These are phyloP conservation scores for Metacarcinus magister DNA, from an alignment of 2,888 invertebrate genomes.

Conservation along the genomic window DNA sequence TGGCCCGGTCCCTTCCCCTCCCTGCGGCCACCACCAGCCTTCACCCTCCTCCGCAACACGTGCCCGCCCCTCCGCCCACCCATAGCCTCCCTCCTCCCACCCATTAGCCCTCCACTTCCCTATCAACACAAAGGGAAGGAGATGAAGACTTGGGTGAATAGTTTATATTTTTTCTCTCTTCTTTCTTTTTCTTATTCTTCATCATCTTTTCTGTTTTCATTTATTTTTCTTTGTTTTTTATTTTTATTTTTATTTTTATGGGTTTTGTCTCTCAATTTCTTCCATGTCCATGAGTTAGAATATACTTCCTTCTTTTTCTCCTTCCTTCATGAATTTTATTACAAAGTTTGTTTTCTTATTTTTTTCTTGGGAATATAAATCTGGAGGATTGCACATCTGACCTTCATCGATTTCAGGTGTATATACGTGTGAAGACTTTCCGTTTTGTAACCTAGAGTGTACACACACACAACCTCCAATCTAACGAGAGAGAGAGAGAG, in stretches of 20 bases:
- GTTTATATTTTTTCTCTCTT: background rate
- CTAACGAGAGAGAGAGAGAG: background rate
- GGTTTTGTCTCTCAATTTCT: too few relatives aligned
- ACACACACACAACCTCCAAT: background rate
- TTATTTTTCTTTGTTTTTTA: background rate
- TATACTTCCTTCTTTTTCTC: background rate
- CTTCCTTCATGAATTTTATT: background rate
- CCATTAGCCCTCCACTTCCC: background rate
- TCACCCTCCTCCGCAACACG: background rate
- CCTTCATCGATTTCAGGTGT: background rate
- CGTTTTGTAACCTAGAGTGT: background rate
- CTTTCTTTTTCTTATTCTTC: background rate
- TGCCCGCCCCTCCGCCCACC: background rate
- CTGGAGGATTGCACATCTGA: background rate
- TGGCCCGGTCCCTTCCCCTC: background rate
- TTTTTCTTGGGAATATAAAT: background rate
- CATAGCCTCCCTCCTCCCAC: background rate
- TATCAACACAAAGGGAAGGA: background rate
- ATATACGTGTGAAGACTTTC: background rate
- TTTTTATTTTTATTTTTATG: background rate
- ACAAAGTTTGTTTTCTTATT: background rate
- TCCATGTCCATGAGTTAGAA: too few relatives aligned
- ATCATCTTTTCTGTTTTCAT: background rate
- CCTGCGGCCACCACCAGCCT: background rate
- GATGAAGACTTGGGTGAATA: background rate